phyloP scores from a whole-genome alignment of 2,113 vertebrate species.

The Felis catus region F.catus_Fca126_mat1.0 CM031419.1:128864501-128865000 shows the following conservation, averaged over 20 bases:
- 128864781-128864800: not conserved
- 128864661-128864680: not conserved
- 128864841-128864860: not conserved
- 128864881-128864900: not conserved
- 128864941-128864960: not conserved
- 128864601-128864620: not conserved
- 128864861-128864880: not conserved
- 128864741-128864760: not conserved
- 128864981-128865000: not conserved
- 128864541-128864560: not conserved
- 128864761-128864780: not conserved
- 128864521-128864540: not conserved
- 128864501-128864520: not conserved
- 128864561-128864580: not conserved
- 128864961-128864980: not conserved
- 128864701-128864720: not conserved
- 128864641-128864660: not conserved
- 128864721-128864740: not conserved
- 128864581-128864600: no score
- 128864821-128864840: not conserved
- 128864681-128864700: not conserved
- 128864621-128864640: not conserved
- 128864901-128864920: not conserved
- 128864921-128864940: not conserved
- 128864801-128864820: not conserved